Percentiles rank a stretch among this genome's conserved stretches.
These are phyloP conservation scores for Aphis gossypii DNA, from an alignment of 1,140 invertebrate species.

Conservation along the genomic window DNA sequence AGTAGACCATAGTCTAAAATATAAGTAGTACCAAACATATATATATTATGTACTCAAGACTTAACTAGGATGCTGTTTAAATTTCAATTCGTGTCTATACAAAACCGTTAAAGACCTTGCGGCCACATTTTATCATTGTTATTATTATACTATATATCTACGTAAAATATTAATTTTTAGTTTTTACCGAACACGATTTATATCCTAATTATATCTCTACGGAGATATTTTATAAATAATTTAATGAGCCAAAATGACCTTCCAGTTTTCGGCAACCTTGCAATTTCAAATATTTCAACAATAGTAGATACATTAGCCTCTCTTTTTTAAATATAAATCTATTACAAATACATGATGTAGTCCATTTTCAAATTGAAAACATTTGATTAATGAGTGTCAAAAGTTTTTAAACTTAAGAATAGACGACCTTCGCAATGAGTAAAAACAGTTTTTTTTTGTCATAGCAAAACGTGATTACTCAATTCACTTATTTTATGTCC, in stretches of 20 bases:
- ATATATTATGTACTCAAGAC: not conserved
- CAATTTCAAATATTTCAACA: constrained; percentile 49
- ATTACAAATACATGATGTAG: not conserved
- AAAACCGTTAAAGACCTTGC: constrained; percentile 34
- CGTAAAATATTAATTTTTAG: not conserved
- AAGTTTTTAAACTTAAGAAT: constrained; percentile 43
- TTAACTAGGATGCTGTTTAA: not conserved
- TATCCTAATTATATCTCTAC: constrained; percentile 43
- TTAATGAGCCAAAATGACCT: constrained; percentile 39
- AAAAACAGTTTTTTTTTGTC: constrained; percentile 24
- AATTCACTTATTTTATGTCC: constrained; percentile 23
- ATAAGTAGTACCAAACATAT: not conserved
- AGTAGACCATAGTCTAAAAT: not conserved
- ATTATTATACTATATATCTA: not conserved
- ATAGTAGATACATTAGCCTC: constrained; percentile 36
- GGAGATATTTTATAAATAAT: constrained; percentile 19
- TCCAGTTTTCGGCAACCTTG: constrained; percentile 37
- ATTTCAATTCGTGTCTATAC: not conserved
- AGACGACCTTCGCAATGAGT: constrained; percentile 35
- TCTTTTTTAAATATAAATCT: constrained; percentile 14
- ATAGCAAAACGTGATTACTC: constrained; percentile 30
- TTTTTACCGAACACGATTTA: constrained; percentile 29
- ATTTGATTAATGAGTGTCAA: constrained; percentile 51
- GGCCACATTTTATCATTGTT: not conserved
- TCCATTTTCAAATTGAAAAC: constrained; percentile 25